Percentiles rank a stretch among this genome's conserved stretches.
phyloP scores from a whole-genome alignment of 2,888 invertebrate species.

The Eumerus sabulonum region DNA sequence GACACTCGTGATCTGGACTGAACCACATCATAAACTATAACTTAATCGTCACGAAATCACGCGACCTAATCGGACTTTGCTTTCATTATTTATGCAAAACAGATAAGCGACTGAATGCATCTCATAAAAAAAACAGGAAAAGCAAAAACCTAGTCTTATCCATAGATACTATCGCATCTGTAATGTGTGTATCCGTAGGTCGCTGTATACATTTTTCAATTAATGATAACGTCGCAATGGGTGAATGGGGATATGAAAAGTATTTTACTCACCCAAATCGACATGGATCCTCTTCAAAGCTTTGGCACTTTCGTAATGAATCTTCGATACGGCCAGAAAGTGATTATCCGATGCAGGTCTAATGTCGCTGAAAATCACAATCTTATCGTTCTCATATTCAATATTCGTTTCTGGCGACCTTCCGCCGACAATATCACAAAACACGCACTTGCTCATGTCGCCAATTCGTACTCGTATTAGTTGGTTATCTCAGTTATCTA shows the following conservation, averaged over 20 bases:
- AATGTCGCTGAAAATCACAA: slow-evolving; percentile 90
- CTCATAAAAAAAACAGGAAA: slow-evolving; percentile 9
- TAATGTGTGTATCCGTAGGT: slow-evolving; percentile 9
- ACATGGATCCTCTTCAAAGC: slow-evolving; percentile 84
- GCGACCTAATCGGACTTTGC: no score
- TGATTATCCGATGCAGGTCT: slow-evolving; percentile 90
- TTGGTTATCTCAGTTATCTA: no score
- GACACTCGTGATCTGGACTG: no score
- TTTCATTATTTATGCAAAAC: background rate
- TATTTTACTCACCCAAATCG: slow-evolving; percentile 82
- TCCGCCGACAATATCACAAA: slow-evolving; percentile 86
- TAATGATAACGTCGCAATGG: slow-evolving; percentile 2
- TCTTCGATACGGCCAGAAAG: slow-evolving; percentile 87
- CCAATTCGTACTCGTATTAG: no score
- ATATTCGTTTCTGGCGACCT: slow-evolving; percentile 82
- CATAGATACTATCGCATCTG: slow-evolving; percentile 20
- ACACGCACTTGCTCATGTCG: slow-evolving; percentile 81
- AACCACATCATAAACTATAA: no score
- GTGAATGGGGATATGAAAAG: background rate
- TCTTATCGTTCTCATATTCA: slow-evolving; percentile 86
- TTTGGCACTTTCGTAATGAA: slow-evolving; percentile 88
- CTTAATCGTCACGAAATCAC: no score
- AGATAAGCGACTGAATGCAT: background rate
- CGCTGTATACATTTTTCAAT: slow-evolving; percentile 20
- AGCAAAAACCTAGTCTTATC: slow-evolving; percentile 43